Base-by-base conservation (phyloP, 2,888 invertebrate genomes). In the Neoscelio sp. region DNA sequence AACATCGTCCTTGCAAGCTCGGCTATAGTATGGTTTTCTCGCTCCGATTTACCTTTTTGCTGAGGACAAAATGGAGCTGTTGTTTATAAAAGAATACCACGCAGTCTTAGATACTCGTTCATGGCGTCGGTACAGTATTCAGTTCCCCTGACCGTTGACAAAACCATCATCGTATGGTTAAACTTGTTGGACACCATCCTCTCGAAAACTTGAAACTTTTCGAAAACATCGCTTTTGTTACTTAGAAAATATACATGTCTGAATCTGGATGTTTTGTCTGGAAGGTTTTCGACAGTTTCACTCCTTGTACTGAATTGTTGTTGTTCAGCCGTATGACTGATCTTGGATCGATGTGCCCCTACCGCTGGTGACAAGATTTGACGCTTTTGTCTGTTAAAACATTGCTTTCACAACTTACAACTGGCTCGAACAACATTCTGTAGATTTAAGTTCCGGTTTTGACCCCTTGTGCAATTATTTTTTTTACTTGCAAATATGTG, bases 191-290 rank as follows among this genome's bases (percentile, higher is more conserved):
- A 1, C 0, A 71, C 15, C 12, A 26, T 4, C 2, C n/a, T 12
- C 18, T 48, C 65, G 15, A 58, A 78, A 2, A 20, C 26, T 15
- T 42, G 23, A 10, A 71, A 78, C 1, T 15, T 48, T 1, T 71
- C 71, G 18, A 30, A 33, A 2, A 65, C 46, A 13, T 64, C 54
- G 0, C 17, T 17, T 26, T 58, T 78, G 6, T 79, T 65, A 33
- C 79, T 74, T 6, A 82, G 26, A 44, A 82, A 82, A 71, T 67
- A 81, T 10, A 83, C 75, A 2, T 50, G 18, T 1, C 64, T 13
- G n/a, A 62, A 82, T 8, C 73, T 64, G 5, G 82, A 62, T 28
- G 62, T 77, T 20, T 80, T 80, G 46, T 82, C 79, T 17, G 2
- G 8, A 7, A 8, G 3, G 40, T 15, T 6, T 40, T 1, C 17